Percentiles rank a stretch among this genome's conserved stretches.
These are phyloP conservation scores for Drosophila longiperda DNA, from an alignment of 2,888 invertebrate genomes.

Conservation along the genomic window DNA sequence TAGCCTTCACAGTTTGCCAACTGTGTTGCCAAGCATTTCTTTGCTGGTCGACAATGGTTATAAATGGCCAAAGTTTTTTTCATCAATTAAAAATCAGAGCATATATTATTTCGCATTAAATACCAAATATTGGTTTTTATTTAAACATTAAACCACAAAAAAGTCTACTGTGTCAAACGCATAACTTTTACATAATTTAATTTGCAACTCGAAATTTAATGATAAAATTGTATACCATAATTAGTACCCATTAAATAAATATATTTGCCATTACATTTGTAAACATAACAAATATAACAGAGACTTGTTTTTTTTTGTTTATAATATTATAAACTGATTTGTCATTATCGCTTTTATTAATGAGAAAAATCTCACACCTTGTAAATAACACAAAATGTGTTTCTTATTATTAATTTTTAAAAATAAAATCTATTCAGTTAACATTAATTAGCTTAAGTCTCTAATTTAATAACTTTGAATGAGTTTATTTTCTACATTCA, in stretches of 20 bases:
- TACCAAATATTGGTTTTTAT: neutral
- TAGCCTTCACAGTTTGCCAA: neutral
- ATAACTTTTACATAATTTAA: neutral
- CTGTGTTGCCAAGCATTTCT: neutral
- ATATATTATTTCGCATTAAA: neutral
- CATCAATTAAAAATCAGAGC: neutral
- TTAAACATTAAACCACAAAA: neutral
- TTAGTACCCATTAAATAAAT: neutral
- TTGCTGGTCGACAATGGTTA: neutral
- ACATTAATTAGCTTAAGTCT: neutral
- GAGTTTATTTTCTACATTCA: neutral
- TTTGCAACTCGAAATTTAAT: neutral
- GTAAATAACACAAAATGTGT: neutral
- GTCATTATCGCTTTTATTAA: neutral
- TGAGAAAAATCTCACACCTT: neutral
- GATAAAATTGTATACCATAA: rapidly evolving
- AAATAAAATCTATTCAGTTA: neutral
- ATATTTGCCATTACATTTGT: neutral
- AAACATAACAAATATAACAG: neutral
- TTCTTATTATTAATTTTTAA: neutral
- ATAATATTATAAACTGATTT: neutral
- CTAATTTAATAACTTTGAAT: neutral
- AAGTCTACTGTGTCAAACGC: neutral
- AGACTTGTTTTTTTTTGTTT: neutral
- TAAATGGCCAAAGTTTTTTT: neutral